These are phyloP conservation scores for Tursiops truncatus DNA, from an alignment of 2,113 vertebrate species.

Conservation along the genomic window DNA sequence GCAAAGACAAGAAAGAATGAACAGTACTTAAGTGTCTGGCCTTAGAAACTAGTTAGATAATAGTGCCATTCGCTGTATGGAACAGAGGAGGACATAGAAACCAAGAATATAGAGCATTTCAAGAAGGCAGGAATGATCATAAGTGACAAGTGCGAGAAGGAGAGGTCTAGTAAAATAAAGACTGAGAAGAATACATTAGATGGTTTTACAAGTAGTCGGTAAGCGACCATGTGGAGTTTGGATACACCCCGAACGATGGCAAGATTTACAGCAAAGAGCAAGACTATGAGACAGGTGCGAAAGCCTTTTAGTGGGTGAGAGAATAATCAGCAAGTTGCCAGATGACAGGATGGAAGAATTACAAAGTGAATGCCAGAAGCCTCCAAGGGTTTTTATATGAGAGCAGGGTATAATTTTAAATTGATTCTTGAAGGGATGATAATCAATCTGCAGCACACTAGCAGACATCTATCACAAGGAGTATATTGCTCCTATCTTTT, in stretches of 20 bases:
- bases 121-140: not conserved
- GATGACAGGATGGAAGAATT: not conserved
- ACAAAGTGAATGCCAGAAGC: not conserved
- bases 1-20: not conserved
- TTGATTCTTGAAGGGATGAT: conserved; percentile 31
- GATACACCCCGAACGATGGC: not conserved
- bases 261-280: not conserved
- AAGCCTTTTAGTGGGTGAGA: not conserved
- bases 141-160: not conserved
- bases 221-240: not conserved
- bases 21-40: not conserved
- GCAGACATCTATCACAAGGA: not conserved
- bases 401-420: not conserved
- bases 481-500: not conserved
- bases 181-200: too few species aligned
- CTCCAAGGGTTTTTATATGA: not conserved
- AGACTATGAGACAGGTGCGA: not conserved
- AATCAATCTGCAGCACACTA: not conserved
- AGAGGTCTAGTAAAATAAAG: not conserved
- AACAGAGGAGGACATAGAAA: not conserved
- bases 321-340: not conserved
- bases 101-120: not conserved
- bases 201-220: not conserved
- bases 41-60: not conserved
- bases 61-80: not conserved